These are phyloP conservation scores for Embiotoca jacksoni DNA, from an alignment of 2,113 vertebrate species.

Conservation along the genomic window DNA sequence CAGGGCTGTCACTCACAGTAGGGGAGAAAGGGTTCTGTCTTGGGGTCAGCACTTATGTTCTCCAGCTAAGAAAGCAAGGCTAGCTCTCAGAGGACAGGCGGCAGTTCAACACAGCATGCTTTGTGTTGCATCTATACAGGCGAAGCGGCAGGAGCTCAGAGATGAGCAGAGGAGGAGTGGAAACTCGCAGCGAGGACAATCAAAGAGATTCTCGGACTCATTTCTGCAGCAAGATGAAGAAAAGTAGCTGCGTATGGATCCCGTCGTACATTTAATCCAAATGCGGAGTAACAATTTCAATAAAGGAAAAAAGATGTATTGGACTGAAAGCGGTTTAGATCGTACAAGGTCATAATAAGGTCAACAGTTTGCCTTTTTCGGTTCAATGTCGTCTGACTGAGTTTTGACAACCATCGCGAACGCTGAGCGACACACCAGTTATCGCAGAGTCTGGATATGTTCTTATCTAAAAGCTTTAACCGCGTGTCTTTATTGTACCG, in stretches of 20 bases:
- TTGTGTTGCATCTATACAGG: conserved; percentile 77
- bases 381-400: no score
- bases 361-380: background rate
- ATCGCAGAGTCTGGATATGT: no score
- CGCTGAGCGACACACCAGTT: no score
- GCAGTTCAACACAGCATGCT: conserved; percentile 79
- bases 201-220: background rate
- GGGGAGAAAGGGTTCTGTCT: conserved; percentile 83
- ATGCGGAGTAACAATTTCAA: background rate
- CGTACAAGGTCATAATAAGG: background rate
- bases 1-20: conserved; percentile 82
- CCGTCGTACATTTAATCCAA: background rate
- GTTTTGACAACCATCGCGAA: no score
- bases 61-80: conserved; percentile 89
- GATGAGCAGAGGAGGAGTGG: conserved; percentile 53
- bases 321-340: background rate
- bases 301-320: background rate
- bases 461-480: no score
- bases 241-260: no score
- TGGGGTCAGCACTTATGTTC: conserved; percentile 86
- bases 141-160: conserved; percentile 42
- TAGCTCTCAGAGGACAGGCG: conserved; percentile 71
- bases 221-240: background rate
- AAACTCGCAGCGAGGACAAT: conserved; percentile 32
- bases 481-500: no score